Evolutionary conservation across 2,888 invertebrate genomes (phyloP), one percentile per base, ranked within the genome.

Genomic region (Cataglyphis altisquamis): DNA sequence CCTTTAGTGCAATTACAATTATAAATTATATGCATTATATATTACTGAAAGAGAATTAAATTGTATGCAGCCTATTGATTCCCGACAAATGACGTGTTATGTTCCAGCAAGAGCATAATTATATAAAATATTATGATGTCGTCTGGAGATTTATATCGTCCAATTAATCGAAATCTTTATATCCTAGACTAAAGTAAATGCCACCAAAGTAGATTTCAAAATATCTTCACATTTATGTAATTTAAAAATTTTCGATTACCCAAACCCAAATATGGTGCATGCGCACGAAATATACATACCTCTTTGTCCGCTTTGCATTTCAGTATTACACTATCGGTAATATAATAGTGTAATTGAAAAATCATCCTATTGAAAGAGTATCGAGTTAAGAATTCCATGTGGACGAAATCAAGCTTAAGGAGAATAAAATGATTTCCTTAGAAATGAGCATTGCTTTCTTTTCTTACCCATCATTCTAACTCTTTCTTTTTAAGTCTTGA

Each of bases 401-500:
- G 85, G 84, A 87, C 84, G 63, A 90, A 90, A 75, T 88, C 85
- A 89, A 90, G 90, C 88, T 91, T 91, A 83, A 89, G 80, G 87
- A 90, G 78, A 92, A 91, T 90, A 91, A 92, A 91, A 87, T 80
- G 84, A 88, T 91, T 88, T 92, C 90, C 89, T 88, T 91, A 88
- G 87, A 88, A 90, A 83, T 36, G 64, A 77, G 52, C 29, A 75
- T 75, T 57, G 55, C 41, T 25, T 78, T 45, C 21, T 2, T 80
- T 62, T 45, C 1, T 64, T 45, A 80, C 18, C 68, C 25, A 9
- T n/a, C 8, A 10, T 25, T 1, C 12, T 45, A 45, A 39, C 6
- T 3, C n/a, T 66, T n/a, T 29, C 32, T 36, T 60, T 21, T 70
- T 21, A 55, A 52, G 2, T n/a, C 12, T 80, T 60, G 8, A 70